Conservation (phyloP, 2,888 invertebrate species). For the Argynnis bischoffii region DNA sequence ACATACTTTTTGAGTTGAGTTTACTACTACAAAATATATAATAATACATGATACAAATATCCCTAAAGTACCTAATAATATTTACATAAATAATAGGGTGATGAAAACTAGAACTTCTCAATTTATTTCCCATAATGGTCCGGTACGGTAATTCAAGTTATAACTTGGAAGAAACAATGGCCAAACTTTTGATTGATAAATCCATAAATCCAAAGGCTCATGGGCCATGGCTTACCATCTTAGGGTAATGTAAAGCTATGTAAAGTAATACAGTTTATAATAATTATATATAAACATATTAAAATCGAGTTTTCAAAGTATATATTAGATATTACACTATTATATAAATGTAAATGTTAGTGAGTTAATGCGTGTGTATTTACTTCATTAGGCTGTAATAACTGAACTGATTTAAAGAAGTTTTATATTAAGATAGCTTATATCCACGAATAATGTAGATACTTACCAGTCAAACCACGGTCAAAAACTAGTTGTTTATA, state of each 20-base stretch:
- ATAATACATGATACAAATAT: too few species aligned
- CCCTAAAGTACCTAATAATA: too few species aligned
- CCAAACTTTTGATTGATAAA: slow-evolving; percentile 55
- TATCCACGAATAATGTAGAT: too few species aligned
- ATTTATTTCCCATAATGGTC: slow-evolving; percentile 37
- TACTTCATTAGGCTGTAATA: too few species aligned
- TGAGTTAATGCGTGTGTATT: too few species aligned
- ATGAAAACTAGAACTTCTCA: slow-evolving; percentile 28
- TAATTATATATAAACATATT: background rate
- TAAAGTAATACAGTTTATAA: slow-evolving; percentile 7
- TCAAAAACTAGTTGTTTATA: too few species aligned
- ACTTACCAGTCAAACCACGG: too few species aligned
- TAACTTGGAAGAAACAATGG: slow-evolving; percentile 46
- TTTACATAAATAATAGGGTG: slow-evolving; percentile 6
- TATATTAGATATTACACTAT: background rate
- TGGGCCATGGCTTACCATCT: slow-evolving; percentile 21
- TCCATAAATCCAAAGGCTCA: slow-evolving; percentile 45
- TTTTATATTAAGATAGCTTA: too few species aligned
- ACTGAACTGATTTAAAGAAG: too few species aligned
- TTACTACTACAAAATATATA: too few species aligned
- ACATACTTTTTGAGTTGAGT: too few species aligned
- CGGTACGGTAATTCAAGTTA: slow-evolving; percentile 39
- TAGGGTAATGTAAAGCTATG: background rate
- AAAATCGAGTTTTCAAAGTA: background rate
- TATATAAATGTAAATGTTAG: too few species aligned